phyloP scores from a whole-genome alignment of 2,113 vertebrate species.

The Cettia cetti region DNA sequence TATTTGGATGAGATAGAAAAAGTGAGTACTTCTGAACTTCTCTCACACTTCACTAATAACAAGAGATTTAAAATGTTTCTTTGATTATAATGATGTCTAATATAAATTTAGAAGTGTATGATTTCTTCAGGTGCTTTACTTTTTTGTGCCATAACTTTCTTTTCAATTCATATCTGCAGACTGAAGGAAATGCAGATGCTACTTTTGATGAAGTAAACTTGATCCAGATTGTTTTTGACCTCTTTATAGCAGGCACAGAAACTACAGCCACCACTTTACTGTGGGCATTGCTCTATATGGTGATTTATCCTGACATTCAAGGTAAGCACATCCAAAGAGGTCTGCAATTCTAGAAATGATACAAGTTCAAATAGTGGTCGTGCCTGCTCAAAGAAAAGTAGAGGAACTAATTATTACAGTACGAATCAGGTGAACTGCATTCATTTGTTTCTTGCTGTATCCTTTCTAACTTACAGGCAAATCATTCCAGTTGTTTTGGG shows the following conservation, averaged over 20 bases:
- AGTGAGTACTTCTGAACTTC: slow-evolving; percentile 25
- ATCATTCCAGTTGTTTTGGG: background rate
- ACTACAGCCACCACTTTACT: slow-evolving; percentile 59
- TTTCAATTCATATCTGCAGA: slow-evolving; percentile 24
- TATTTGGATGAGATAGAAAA: slow-evolving; percentile 61
- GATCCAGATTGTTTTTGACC: slow-evolving; percentile 28
- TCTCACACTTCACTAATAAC: background rate
- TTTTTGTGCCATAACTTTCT: background rate
- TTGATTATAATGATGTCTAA: background rate
- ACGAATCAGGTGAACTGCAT: background rate
- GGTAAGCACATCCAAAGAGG: background rate
- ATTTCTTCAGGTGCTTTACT: background rate
- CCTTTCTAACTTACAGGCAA: background rate
- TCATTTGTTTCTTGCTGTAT: background rate
- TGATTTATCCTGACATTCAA: slow-evolving; percentile 60
- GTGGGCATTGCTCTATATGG: slow-evolving; percentile 71
- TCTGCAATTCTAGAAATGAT: background rate
- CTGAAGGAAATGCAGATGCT: background rate
- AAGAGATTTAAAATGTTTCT: background rate
- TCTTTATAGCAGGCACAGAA: slow-evolving; percentile 71
- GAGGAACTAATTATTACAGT: background rate
- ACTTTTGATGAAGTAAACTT: slow-evolving; percentile 67
- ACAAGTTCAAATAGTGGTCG: background rate
- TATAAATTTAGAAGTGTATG: background rate
- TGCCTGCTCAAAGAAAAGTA: background rate